These are phyloP conservation scores for Pseudomyrmex pallidus DNA, from an alignment of 1,140 invertebrate species.

Conservation along the genomic window DNA sequence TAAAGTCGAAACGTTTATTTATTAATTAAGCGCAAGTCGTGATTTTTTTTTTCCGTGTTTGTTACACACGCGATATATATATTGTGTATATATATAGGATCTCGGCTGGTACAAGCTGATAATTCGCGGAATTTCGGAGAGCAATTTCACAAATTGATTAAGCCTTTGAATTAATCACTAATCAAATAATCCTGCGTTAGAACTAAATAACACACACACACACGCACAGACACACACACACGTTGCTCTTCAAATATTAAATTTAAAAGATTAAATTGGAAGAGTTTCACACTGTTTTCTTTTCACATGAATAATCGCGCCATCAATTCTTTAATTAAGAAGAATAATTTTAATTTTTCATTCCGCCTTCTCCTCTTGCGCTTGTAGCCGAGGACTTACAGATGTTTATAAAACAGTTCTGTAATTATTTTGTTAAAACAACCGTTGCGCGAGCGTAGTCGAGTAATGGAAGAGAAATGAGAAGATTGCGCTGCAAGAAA, in stretches of 20 bases:
- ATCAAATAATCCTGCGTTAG: slow-evolving; percentile 46
- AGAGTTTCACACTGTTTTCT: not conserved
- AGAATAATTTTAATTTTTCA: slow-evolving; percentile 7
- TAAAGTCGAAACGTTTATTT: slow-evolving; percentile 52
- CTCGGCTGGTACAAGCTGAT: too few species aligned
- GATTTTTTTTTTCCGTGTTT: not conserved
- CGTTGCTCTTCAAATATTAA: too few species aligned
- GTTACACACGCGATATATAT: too few species aligned
- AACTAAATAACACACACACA: slow-evolving; percentile 22
- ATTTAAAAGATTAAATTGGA: too few species aligned
- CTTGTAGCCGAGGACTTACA: not conserved
- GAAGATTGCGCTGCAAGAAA: not conserved
- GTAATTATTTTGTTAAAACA: slow-evolving; percentile 11
- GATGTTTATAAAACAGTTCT: not conserved
- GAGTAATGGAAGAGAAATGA: slow-evolving; percentile 20
- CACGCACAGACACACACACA: not conserved
- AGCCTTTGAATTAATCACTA: slow-evolving; percentile 12
- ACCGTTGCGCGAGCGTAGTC: not conserved
- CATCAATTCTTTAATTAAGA: not conserved
- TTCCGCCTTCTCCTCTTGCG: not conserved
- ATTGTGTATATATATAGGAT: too few species aligned
- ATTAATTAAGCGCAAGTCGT: slow-evolving; percentile 19
- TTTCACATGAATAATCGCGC: not conserved
- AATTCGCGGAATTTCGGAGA: too few species aligned
- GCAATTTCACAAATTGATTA: too few species aligned